A percentile compares a stretch with the other conserved stretches of the same genome.
phyloP scores from a whole-genome alignment of 2,888 invertebrate species.

The Thereva nobilitata region DNA sequence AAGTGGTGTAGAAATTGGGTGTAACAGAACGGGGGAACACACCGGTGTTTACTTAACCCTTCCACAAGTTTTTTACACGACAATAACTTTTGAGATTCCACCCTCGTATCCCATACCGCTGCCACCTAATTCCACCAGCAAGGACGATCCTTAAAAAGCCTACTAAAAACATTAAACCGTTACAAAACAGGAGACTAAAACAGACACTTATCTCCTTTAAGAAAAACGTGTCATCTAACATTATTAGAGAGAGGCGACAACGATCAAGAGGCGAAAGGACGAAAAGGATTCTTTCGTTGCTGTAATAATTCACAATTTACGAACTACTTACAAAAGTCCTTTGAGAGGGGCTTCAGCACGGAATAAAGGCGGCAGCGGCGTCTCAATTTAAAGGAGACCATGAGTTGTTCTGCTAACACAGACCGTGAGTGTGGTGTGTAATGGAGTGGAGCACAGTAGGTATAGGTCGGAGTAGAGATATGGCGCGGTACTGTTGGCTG shows the following conservation, averaged over 20 bases:
- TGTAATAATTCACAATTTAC: constrained; percentile 27
- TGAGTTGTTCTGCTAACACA: neutral
- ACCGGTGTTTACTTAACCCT: no score
- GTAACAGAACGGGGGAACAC: no score
- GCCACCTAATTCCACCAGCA: no score
- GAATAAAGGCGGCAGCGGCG: constrained; percentile 3
- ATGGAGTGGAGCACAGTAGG: neutral
- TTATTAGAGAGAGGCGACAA: neutral
- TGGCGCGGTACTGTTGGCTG: neutral
- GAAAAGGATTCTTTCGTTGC: neutral
- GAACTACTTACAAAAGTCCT: constrained; percentile 16
- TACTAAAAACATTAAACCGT: no score
- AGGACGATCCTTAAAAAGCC: no score
- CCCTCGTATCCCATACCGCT: no score
- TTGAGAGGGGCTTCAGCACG: neutral
- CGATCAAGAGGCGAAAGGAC: constrained; percentile 15
- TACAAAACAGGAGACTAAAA: neutral
- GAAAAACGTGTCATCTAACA: constrained; percentile 8
- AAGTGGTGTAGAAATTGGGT: no score
- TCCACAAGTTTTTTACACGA: no score
- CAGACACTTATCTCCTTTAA: constrained; percentile 13
- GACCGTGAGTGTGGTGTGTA: constrained; percentile 1
- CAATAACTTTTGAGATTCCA: no score
- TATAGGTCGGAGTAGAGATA: neutral
- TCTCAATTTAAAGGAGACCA: constrained; percentile 7